Percentiles rank a stretch among this genome's conserved stretches.
Conservation (phyloP, 2,888 invertebrate species). For the Tachina fera region DNA sequence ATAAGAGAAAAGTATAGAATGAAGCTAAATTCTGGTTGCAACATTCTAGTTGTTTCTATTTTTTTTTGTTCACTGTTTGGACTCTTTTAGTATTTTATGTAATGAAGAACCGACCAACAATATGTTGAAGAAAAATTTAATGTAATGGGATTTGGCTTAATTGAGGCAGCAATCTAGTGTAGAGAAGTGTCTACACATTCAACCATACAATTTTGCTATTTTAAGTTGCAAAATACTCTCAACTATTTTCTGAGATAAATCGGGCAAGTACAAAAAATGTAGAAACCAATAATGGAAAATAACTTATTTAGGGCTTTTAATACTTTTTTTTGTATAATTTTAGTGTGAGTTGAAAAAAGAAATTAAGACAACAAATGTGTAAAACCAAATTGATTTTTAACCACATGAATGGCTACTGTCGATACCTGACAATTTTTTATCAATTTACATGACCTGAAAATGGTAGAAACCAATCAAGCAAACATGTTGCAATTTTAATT, state of each 20-base stretch:
- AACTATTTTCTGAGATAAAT: slow-evolving; percentile 28
- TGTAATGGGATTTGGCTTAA: slow-evolving; percentile 66
- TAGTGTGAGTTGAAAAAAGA: not conserved
- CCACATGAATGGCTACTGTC: slow-evolving; percentile 48
- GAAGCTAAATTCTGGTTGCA: slow-evolving; percentile 32
- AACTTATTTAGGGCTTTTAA: not conserved
- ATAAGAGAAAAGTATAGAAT: slow-evolving; percentile 2
- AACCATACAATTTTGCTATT: not conserved
- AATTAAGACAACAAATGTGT: slow-evolving; percentile 50
- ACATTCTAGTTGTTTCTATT: slow-evolving; percentile 9
- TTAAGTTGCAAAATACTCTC: not conserved
- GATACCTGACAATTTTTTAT: slow-evolving; percentile 27
- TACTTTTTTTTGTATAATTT: not conserved
- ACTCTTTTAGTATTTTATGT: slow-evolving; percentile 12
- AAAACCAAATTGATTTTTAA: slow-evolving; percentile 63
- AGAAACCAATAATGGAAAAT: slow-evolving; percentile 44
- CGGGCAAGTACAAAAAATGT: slow-evolving; percentile 58
- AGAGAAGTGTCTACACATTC: not conserved
- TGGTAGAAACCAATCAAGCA: not conserved
- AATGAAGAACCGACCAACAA: slow-evolving; percentile 38
- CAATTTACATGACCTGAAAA: not conserved
- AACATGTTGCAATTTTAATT: not conserved
- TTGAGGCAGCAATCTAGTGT: slow-evolving; percentile 36
- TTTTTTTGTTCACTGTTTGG: not conserved
- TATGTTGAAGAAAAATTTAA: slow-evolving; percentile 26